Percentiles rank a stretch among this genome's conserved stretches.
phyloP scores from a whole-genome alignment of 2,797 vertebrate genomes.

The Hydrophis major region DNA sequence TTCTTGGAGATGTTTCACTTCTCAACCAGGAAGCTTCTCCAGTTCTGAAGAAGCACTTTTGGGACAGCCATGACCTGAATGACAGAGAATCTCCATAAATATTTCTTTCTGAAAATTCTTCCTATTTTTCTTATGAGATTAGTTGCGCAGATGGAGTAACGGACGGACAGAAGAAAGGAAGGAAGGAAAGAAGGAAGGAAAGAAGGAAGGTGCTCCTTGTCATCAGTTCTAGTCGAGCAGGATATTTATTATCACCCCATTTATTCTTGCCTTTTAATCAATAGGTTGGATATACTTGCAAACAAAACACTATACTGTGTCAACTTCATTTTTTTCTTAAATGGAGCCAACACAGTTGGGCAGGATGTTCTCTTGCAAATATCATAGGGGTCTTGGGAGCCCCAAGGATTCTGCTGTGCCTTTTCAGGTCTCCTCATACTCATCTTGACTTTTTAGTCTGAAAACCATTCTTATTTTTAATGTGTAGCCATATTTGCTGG shows the following conservation, averaged over 20 bases:
- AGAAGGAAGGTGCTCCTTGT: not conserved
- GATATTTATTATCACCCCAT: not conserved
- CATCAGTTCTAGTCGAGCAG: not conserved
- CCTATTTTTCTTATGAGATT: not conserved
- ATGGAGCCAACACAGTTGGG: not conserved
- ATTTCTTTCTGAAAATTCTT: not conserved
- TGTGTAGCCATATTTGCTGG: not conserved
- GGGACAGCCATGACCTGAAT: not conserved
- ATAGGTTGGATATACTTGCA: not conserved
- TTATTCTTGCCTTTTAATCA: not conserved
- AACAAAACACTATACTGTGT: not conserved
- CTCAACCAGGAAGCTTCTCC: not conserved
- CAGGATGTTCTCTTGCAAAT: not conserved
- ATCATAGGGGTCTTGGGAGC: not conserved
- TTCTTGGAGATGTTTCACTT: not conserved
- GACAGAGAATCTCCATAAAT: not conserved
- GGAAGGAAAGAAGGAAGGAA: not conserved
- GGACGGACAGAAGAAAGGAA: accelerated
- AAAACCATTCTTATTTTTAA: not conserved
- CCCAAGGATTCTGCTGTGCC: not conserved
- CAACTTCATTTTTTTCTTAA: not conserved
- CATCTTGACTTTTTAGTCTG: not conserved
- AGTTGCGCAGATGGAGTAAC: not conserved
- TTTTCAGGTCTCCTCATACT: not conserved
- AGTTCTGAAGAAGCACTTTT: not conserved